These are phyloP conservation scores for Pristionchus maxplancki DNA, from an alignment of 2,888 invertebrate species.

Conservation along the genomic window DNA sequence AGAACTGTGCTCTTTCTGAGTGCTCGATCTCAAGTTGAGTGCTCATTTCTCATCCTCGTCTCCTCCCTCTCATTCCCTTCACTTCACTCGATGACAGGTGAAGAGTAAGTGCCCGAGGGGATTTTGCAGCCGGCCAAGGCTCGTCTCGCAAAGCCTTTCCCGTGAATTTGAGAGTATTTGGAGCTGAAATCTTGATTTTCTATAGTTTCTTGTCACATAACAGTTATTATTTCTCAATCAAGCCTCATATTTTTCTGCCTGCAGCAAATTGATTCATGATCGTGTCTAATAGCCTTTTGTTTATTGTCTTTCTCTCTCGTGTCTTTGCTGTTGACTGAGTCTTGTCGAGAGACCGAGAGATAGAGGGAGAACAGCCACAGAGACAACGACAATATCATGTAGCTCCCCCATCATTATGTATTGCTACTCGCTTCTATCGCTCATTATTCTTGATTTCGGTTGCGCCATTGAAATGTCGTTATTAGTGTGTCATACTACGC, in stretches of 20 bases:
- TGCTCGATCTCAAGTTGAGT: background rate
- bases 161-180: background rate
- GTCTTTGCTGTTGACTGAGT: constrained; percentile 12
- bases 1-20: background rate
- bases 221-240: too few species aligned
- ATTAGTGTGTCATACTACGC: too few species aligned
- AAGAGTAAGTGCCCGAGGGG: constrained; percentile 4
- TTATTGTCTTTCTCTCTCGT: constrained; percentile 22
- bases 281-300: background rate
- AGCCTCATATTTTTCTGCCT: too few species aligned
- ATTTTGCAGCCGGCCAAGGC: background rate
- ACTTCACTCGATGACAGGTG: background rate
- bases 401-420: background rate
- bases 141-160: background rate
- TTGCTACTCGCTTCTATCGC: background rate
- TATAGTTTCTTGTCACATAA: too few species aligned
- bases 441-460: background rate
- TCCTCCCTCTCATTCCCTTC: background rate
- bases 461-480: too few species aligned
- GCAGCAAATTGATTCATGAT: background rate
- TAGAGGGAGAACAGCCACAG: background rate
- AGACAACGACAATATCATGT: constrained; percentile 18
- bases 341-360: background rate
- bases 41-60: background rate
- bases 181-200: background rate